Evolutionary conservation across 2,888 invertebrate genomes (phyloP).

Genomic region (Agrochola circellaris): DNA sequence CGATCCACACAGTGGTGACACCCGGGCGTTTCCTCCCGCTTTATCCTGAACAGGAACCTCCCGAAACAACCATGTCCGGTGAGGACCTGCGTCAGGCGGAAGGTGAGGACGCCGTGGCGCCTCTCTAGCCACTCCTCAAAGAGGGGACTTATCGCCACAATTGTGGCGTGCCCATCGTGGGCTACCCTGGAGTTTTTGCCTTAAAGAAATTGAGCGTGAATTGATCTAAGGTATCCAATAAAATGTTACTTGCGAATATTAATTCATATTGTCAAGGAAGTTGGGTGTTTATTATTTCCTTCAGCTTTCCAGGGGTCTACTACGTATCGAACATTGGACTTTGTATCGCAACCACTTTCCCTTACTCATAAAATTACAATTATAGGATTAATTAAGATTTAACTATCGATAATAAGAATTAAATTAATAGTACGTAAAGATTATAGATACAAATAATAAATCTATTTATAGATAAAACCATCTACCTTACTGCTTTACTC

Average conservation of each 20-base stretch:
- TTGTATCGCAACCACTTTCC: constrained; percentile 5
- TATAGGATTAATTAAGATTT: constrained; percentile 4
- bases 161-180: no score
- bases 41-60: no score
- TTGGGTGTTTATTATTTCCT: not conserved
- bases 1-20: no score
- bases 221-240: no score
- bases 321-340: not conserved
- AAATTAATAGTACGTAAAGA: not conserved
- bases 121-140: no score
- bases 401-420: not conserved
- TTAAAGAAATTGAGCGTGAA: not conserved
- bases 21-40: no score
- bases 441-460: not conserved
- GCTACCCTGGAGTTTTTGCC: fast-evolving
- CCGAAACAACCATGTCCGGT: no score
- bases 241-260: not conserved
- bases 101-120: no score
- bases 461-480: not conserved
- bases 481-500: no score
- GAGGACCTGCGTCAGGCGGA: no score
- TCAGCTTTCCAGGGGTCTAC: not conserved
- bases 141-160: no score
- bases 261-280: not conserved
- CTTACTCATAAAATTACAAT: not conserved